Evolutionary conservation across 64 coral and sea anemone genomes (phyloP).

Genomic region (Montipora sp.): DNA sequence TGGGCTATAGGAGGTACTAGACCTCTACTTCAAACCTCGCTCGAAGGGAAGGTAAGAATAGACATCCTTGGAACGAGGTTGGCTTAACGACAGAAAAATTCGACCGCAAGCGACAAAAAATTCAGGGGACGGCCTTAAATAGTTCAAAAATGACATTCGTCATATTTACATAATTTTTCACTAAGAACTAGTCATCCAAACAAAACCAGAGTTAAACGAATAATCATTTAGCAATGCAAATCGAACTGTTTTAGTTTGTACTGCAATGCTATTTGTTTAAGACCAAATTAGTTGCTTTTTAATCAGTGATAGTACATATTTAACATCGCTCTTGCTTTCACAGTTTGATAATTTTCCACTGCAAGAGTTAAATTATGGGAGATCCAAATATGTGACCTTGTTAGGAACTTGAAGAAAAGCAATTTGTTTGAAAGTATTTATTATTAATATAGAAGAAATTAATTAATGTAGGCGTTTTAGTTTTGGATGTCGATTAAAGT

Average conservation of each 20-base stretch:
- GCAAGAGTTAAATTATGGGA: not conserved
- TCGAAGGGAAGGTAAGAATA: too few species aligned
- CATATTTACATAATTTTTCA: not conserved
- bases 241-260: not conserved
- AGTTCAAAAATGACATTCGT: not conserved
- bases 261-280: not conserved
- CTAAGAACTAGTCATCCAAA: not conserved
- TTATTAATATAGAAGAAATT: not conserved
- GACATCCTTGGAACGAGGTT: too few species aligned
- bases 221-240: not conserved
- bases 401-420: not conserved
- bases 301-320: conserved; percentile 7
- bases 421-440: conserved; percentile 44
- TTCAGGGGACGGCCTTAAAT: too few species aligned
- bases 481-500: not conserved
- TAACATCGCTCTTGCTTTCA: not conserved
- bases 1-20: too few species aligned
- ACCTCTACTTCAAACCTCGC: too few species aligned
- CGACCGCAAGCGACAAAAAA: too few species aligned
- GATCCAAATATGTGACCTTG: not conserved
- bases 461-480: conserved; percentile 5
- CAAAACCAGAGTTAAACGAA: not conserved
- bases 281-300: not conserved
- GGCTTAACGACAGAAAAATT: too few species aligned
- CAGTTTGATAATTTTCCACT: not conserved